Percentiles rank a stretch among this genome's conserved stretches.
Conservation (phyloP, 37 sponge, comb jelly and placozoan species). For the Haliclona indistincta region DNA sequence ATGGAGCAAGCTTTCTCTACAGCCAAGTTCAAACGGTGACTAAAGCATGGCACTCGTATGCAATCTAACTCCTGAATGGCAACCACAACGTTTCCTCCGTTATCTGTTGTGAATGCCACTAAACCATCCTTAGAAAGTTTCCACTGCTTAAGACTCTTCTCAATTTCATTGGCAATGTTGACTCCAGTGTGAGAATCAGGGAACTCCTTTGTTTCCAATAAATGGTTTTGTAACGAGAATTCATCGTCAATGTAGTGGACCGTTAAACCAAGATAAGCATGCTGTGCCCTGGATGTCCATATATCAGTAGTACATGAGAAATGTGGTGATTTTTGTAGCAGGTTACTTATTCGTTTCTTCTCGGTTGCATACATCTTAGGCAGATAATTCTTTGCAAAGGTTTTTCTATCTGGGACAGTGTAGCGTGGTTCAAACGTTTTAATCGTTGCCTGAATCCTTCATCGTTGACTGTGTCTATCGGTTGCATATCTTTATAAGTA, state of each 20-base stretch:
- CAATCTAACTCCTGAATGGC: conserved; percentile 2
- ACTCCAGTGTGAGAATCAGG: conserved; percentile 38
- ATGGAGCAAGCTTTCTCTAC: conserved; percentile 9
- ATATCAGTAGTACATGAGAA: conserved; percentile 41
- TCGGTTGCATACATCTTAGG: conserved; percentile 26
- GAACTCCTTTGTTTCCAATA: conserved; percentile 36
- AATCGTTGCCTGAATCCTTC: conserved; percentile 29
- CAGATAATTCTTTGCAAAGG: conserved; percentile 11
- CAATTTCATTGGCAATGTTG: conserved; percentile 20
- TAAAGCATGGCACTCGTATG: conserved; percentile 13
- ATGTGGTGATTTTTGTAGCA: neutral
- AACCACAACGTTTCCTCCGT: conserved; percentile 11
- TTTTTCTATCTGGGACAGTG: conserved; percentile 22
- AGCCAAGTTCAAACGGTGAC: conserved; percentile 21
- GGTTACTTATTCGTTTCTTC: conserved; percentile 1
- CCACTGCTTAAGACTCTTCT: conserved; percentile 16
- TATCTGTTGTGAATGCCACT: conserved; percentile 23
- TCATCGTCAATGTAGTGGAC: conserved; percentile 21
- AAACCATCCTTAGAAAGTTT: conserved; percentile 1
- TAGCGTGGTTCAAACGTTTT: conserved; percentile 24
- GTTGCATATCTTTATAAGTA: conserved; percentile 47
- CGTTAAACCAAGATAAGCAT: conserved; percentile 43
- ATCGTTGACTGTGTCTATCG: conserved; percentile 26
- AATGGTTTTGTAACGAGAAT: conserved; percentile 9
- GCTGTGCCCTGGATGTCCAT: conserved; percentile 49